phyloP scores from a whole-genome alignment of 2,113 vertebrate species.

The Pomatorhinus ruficollis region DNA sequence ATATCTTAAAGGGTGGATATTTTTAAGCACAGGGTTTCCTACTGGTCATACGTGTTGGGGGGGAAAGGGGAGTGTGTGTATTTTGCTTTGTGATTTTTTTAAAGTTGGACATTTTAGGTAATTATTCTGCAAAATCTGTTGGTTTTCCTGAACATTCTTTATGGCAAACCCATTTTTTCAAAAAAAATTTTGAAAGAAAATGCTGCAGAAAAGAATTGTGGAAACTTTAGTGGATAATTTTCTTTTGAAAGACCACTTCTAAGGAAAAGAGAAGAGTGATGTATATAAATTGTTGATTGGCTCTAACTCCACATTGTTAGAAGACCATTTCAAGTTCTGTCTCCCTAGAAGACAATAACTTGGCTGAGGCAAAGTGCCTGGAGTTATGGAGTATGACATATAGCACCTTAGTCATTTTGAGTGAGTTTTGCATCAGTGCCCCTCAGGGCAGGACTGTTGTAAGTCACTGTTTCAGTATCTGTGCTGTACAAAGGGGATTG shows the following conservation, averaged over 20 bases:
- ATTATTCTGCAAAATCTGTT: not conserved
- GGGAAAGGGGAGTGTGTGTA: not conserved
- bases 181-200: not conserved
- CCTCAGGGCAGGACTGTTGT: rapidly evolving
- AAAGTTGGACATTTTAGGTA: not conserved
- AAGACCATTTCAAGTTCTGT: not conserved
- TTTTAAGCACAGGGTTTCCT: not conserved
- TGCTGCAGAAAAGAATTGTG: not conserved
- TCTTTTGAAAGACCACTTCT: not conserved
- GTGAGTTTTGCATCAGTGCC: not conserved
- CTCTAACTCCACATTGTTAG: not conserved
- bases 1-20: not conserved
- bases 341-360: not conserved
- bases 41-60: not conserved
- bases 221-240: not conserved
- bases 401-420: not conserved
- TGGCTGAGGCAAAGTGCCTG: not conserved
- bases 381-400: not conserved
- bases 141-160: not conserved
- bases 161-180: not conserved
- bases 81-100: not conserved
- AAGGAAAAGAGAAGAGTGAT: not conserved
- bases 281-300: not conserved
- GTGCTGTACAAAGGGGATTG: not conserved
- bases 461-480: not conserved